Evolutionary conservation across 2,113 vertebrate genomes (phyloP).

Genomic region (Bubalus kerabau): DNA sequence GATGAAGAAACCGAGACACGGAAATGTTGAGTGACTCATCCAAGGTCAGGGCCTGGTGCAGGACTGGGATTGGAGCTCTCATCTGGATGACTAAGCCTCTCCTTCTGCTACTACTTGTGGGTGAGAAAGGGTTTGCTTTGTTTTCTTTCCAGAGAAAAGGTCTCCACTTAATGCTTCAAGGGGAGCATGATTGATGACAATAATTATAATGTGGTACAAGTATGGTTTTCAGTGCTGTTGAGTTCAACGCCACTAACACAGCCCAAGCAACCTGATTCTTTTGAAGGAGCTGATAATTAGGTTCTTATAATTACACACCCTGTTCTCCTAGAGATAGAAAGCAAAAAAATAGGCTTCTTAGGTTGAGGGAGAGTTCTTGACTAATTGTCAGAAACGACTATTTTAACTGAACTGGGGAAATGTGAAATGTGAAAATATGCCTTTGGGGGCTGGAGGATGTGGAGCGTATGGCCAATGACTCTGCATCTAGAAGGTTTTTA

Average conservation of each 20-base stretch:
- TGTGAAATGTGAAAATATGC: not conserved
- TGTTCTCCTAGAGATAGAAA: slow-evolving; percentile 40
- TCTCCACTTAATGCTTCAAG: slow-evolving; percentile 29
- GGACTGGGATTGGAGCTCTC: not conserved
- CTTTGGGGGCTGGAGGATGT: not conserved
- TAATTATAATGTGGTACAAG: slow-evolving; percentile 52
- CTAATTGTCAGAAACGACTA: slow-evolving; percentile 36
- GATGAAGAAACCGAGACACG: not conserved
- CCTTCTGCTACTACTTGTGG: not conserved
- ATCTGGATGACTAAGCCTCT: not conserved
- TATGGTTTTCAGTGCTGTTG: slow-evolving; percentile 32
- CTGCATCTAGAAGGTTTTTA: not conserved
- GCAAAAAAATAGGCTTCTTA: slow-evolving; percentile 17
- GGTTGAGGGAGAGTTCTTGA: slow-evolving; percentile 45
- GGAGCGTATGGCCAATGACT: not conserved
- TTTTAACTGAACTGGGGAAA: not conserved
- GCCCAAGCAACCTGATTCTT: slow-evolving; percentile 53
- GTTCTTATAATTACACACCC: slow-evolving; percentile 50
- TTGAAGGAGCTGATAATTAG: slow-evolving; percentile 51
- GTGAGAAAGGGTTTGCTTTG: slow-evolving; percentile 60
- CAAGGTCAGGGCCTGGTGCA: not conserved
- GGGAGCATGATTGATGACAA: slow-evolving; percentile 44
- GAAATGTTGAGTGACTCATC: not conserved
- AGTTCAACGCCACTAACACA: slow-evolving; percentile 48
- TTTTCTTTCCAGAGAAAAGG: slow-evolving; percentile 60